A percentile compares a stretch with the other conserved stretches of the same genome.
Conservation (phyloP, 2,888 invertebrate genomes). For the Eledona agricola region DNA sequence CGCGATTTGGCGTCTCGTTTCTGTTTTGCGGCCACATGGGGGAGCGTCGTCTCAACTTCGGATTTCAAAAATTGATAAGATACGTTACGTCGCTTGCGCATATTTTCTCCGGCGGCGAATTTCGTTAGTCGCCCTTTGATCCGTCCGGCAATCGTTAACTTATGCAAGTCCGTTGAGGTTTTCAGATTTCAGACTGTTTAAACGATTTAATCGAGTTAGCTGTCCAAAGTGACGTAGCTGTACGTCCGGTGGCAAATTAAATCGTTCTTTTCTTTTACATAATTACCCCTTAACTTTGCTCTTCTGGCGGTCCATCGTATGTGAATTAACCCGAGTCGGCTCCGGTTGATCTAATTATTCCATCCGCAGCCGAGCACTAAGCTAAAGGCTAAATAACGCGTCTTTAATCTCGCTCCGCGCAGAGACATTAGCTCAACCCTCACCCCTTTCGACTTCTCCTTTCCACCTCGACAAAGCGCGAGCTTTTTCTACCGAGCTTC, state of each 20-base stretch:
- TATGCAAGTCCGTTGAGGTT: conserved; percentile 52
- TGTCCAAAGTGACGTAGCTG: conserved; percentile 49
- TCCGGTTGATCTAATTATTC: conserved; percentile 62
- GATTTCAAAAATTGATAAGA: too few species aligned
- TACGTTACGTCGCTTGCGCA: too few species aligned
- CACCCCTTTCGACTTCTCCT: conserved; percentile 8
- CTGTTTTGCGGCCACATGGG: too few species aligned
- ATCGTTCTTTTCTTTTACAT: conserved; percentile 60
- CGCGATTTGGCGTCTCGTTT: conserved; percentile 7
- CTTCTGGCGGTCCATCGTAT: conserved; percentile 53
- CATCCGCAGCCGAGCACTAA: conserved; percentile 58
- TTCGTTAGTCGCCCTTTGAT: conserved; percentile 18
- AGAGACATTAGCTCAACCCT: conserved; percentile 47
- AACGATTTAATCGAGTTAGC: conserved; percentile 52
- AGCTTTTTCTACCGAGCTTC: too few species aligned
- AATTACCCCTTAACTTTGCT: conserved; percentile 60
- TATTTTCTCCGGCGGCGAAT: too few species aligned
- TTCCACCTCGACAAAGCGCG: conserved; percentile 14
- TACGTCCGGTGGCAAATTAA: conserved; percentile 54
- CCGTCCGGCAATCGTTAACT: conserved; percentile 35
- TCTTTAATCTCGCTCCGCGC: conserved; percentile 58
- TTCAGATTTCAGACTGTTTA: conserved; percentile 53
- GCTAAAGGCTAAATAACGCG: conserved; percentile 61
- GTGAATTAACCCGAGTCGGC: conserved; percentile 58
- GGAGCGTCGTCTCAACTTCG: neutral